Evolutionary conservation across 1,140 invertebrate genomes (phyloP).

Genomic region (Megalonaias nervosa): DNA sequence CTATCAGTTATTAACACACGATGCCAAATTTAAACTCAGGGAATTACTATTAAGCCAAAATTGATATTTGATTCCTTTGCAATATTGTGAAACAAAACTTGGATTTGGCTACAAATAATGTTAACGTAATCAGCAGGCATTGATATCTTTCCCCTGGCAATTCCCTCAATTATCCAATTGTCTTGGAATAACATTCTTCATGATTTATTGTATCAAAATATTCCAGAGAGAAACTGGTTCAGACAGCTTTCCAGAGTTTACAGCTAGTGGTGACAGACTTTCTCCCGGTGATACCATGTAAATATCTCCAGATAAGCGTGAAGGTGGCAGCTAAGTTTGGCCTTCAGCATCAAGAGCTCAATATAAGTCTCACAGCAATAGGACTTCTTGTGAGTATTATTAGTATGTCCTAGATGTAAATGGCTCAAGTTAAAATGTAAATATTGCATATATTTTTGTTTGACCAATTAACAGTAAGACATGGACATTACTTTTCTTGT

Average conservation of each 20-base stretch:
- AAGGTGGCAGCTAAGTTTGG: slow-evolving; percentile 97
- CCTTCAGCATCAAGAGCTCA: slow-evolving; percentile 95
- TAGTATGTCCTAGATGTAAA: too few species aligned
- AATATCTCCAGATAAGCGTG: slow-evolving; percentile 90
- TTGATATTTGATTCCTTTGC: too few species aligned
- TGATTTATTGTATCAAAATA: background rate
- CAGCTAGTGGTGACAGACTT: slow-evolving; percentile 98
- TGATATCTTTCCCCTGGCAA: too few species aligned
- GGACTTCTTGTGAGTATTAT: slow-evolving; percentile 89
- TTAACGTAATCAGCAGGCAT: too few species aligned
- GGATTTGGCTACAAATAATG: too few species aligned
- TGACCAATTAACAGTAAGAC: background rate
- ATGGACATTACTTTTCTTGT: background rate
- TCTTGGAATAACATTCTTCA: too few species aligned
- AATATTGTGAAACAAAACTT: too few species aligned
- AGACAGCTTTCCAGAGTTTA: slow-evolving; percentile 95
- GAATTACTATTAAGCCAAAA: too few species aligned
- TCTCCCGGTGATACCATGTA: slow-evolving; percentile 88
- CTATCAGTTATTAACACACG: too few species aligned
- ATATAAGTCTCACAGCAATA: slow-evolving; percentile 98
- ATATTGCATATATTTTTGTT: background rate
- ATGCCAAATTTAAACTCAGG: too few species aligned
- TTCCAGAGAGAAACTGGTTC: slow-evolving; percentile 87
- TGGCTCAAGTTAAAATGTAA: background rate
- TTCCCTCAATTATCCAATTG: too few species aligned